phyloP scores from a whole-genome alignment of 2,888 invertebrate species.

The Altica lythri region DNA sequence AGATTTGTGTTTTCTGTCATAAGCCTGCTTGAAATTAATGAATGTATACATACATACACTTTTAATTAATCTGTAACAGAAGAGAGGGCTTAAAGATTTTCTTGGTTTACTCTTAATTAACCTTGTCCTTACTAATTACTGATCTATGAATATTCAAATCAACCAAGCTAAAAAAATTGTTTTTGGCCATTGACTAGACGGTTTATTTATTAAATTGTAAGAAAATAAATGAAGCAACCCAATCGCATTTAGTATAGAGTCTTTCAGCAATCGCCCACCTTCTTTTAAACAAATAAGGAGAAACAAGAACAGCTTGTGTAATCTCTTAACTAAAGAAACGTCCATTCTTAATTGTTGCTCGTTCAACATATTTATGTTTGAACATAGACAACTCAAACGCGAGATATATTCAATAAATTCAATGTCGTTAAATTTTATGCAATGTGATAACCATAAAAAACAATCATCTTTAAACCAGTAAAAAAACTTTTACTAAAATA shows the following conservation, averaged over 20 bases:
- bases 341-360: constrained; percentile 5
- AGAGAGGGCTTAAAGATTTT: too few species aligned
- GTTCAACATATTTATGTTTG: neutral
- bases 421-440: too few species aligned
- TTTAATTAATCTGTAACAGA: too few species aligned
- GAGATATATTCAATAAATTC: too few species aligned
- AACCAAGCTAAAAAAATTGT: constrained; percentile 4
- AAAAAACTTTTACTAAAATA: too few species aligned
- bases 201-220: constrained; percentile 16
- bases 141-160: neutral
- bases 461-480: too few species aligned
- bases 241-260: neutral
- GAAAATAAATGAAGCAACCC: constrained; percentile 14
- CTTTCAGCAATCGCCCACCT: constrained; percentile 18
- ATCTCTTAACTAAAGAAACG: constrained; percentile 7
- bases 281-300: constrained; percentile 10
- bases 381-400: neutral
- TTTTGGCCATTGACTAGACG: constrained; percentile 17
- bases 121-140: neutral
- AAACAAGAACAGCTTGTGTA: constrained; percentile 13
- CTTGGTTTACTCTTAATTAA: neutral
- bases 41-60: too few species aligned
- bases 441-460: too few species aligned
- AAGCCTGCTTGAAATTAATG: too few species aligned
- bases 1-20: too few species aligned